Percentiles rank a stretch among this genome's conserved stretches.
These are phyloP conservation scores for Rhopilema esculentum DNA, from an alignment of 30 jellyfish, hydroid and myxozoan species.

Conservation along the genomic window DNA sequence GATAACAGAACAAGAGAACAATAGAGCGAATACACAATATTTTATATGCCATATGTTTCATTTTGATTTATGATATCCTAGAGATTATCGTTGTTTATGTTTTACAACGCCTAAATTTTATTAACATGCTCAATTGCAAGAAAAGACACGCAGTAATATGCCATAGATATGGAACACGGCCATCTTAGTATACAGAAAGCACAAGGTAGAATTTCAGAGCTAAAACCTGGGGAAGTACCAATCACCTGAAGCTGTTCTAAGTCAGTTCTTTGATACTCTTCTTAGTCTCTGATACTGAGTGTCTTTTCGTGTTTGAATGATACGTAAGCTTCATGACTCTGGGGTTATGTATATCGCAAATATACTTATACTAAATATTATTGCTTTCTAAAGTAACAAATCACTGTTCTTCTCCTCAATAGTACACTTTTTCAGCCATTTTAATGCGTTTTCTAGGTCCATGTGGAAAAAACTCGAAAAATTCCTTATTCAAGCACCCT, in stretches of 20 bases:
- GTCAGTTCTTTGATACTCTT: no score
- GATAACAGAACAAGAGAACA: no score
- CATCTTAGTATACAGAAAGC: neutral
- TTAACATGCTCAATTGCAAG: neutral
- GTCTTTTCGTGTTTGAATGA: neutral
- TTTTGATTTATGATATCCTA: neutral
- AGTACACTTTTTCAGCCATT: no score
- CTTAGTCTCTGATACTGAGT: no score
- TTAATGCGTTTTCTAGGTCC: no score
- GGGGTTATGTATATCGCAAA: neutral
- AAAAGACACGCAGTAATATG: neutral
- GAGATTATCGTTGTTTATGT: neutral
- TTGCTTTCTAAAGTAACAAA: no score
- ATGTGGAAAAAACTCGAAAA: no score
- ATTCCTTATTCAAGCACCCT: no score
- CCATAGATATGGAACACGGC: neutral
- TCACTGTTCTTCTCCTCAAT: no score
- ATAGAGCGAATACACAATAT: neutral
- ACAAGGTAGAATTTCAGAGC: neutral
- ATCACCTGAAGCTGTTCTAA: no score
- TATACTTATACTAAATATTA: no score
- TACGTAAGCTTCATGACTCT: neutral
- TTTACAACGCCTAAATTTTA: neutral
- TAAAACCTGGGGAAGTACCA: neutral
- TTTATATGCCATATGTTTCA: neutral